phyloP scores from a whole-genome alignment of 2,113 vertebrate genomes.

The Thermophis baileyi region DNA sequence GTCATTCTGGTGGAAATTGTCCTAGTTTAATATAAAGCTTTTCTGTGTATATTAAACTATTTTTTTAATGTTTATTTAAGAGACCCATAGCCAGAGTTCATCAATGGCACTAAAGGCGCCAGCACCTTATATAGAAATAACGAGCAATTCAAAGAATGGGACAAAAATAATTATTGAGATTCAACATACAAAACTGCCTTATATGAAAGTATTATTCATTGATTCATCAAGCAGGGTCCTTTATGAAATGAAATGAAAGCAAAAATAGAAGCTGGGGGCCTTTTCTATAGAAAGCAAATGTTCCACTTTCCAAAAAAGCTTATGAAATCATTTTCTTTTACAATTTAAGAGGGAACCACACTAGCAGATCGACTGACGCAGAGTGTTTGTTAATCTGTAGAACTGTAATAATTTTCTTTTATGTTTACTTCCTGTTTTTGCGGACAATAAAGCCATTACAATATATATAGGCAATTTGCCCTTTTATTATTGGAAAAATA shows the following conservation, averaged over 20 bases:
- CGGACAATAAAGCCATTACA: rapidly evolving
- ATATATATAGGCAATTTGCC: background rate
- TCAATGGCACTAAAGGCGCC: background rate
- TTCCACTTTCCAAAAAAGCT: background rate
- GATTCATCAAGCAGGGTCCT: background rate
- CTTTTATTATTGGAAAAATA: background rate
- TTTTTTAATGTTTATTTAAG: background rate
- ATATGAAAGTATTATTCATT: background rate
- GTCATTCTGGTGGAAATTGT: background rate
- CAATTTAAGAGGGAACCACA: background rate
- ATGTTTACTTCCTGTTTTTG: background rate
- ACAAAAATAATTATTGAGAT: background rate
- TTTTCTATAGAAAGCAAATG: background rate
- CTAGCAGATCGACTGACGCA: background rate
- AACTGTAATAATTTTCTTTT: background rate
- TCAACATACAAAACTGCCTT: background rate
- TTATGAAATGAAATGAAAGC: background rate
- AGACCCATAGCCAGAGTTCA: background rate
- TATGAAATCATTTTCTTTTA: background rate
- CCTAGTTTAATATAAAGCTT: background rate
- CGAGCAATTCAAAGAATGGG: background rate
- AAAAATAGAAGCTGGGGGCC: background rate
- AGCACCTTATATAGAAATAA: background rate
- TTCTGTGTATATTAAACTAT: background rate
- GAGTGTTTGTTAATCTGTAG: background rate